phyloP scores from a whole-genome alignment of 2,888 invertebrate species.

The Drosophila pseudotalamancana region DNA sequence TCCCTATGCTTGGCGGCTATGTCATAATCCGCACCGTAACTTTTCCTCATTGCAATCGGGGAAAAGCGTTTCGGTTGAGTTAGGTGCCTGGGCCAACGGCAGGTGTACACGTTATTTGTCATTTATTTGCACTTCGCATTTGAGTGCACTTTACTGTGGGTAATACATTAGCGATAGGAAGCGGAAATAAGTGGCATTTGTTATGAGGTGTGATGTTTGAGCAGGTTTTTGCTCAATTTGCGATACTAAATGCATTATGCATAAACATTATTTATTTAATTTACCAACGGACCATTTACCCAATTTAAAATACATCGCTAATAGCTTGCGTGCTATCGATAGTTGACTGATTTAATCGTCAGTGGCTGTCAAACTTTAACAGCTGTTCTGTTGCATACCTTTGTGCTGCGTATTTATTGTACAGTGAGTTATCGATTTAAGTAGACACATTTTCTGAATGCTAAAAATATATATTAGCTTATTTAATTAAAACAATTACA shows the following conservation, averaged over 20 bases:
- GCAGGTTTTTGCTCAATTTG: conserved; percentile 44
- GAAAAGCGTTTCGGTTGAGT: conserved; percentile 60
- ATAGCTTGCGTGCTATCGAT: conserved; percentile 30
- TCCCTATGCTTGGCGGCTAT: conserved; percentile 31
- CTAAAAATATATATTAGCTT: background rate
- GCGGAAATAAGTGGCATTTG: conserved; percentile 66
- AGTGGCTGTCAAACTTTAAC: conserved; percentile 21
- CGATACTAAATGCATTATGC: conserved; percentile 2
- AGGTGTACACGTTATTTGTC: conserved; percentile 61
- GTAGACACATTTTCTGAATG: background rate
- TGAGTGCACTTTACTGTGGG: conserved; percentile 49
- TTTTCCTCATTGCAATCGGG: conserved; percentile 53
- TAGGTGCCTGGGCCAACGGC: conserved; percentile 52
- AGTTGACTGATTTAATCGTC: background rate
- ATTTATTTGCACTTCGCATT: conserved; percentile 74
- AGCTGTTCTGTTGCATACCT: conserved; percentile 30
- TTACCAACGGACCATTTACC: conserved; percentile 5
- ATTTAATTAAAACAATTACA: background rate
- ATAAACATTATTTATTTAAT: conserved; percentile 20
- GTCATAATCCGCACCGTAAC: conserved; percentile 55
- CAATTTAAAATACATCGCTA: conserved; percentile 22
- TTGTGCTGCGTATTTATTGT: conserved; percentile 2
- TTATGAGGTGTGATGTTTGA: conserved; percentile 47
- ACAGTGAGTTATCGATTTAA: background rate
- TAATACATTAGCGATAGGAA: conserved; percentile 42